Percentiles rank a stretch among this genome's conserved stretches.
phyloP scores from a whole-genome alignment of 1,140 invertebrate species.

The Matsumurasca onukii region DNA sequence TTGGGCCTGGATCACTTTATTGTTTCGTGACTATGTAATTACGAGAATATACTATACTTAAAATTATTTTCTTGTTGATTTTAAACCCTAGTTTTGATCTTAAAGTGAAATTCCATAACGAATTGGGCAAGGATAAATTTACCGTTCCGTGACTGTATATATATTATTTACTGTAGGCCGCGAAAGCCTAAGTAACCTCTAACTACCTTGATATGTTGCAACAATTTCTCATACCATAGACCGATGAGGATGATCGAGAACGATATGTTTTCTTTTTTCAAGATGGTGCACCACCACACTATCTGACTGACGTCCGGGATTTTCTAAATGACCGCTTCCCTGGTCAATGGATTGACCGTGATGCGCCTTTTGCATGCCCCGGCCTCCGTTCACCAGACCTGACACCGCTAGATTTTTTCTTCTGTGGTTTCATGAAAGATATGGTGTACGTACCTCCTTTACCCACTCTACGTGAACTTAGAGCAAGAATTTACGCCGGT shows the following conservation, averaged over 20 bases:
- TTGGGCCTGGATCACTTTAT: no score
- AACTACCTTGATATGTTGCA: conserved; percentile 10
- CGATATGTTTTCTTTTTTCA: neutral
- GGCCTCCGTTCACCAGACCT: conserved; percentile 48
- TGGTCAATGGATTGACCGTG: conserved; percentile 47
- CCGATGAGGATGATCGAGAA: conserved; percentile 7
- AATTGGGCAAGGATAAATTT: no score
- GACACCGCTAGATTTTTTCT: conserved; percentile 48
- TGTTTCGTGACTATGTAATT: no score
- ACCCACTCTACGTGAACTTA: neutral
- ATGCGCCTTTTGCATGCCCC: conserved; percentile 47
- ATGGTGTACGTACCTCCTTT: conserved; percentile 41
- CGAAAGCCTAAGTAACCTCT: no score
- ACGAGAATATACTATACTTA: no score
- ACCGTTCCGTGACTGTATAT: no score
- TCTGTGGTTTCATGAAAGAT: conserved; percentile 47
- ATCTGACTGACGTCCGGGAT: conserved; percentile 9
- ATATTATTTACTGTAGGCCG: no score
- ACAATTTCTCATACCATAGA: neutral
- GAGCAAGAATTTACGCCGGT: neutral
- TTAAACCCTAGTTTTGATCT: no score
- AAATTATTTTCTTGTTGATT: no score
- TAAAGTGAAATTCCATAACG: no score
- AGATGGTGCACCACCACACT: conserved; percentile 12
- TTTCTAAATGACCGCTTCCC: conserved; percentile 40